Conservation (phyloP, 2,797 vertebrate genomes). For the Picus viridis region DNA sequence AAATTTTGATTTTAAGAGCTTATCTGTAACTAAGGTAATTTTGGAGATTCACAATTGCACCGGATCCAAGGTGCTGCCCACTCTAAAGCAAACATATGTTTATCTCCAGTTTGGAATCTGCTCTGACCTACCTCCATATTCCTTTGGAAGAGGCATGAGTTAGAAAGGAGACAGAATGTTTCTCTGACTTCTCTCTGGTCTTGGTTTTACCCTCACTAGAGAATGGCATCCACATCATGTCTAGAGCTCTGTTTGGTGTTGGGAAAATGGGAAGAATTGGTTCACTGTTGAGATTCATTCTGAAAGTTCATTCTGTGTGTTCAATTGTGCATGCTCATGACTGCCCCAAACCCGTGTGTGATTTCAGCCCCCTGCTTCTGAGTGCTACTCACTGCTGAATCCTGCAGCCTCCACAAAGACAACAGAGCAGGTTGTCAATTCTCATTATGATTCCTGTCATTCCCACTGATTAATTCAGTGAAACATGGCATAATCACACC, state of each 20-base stretch:
- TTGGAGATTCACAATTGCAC: not conserved
- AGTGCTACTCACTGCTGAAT: conserved; percentile 17
- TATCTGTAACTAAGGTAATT: not conserved
- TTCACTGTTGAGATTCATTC: conserved; percentile 21
- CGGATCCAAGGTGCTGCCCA: not conserved
- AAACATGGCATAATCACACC: conserved; percentile 48
- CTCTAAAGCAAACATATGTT: not conserved
- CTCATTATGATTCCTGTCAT: conserved; percentile 44
- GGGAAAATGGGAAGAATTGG: not conserved
- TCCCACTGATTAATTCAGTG: conserved; percentile 56
- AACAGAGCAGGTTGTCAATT: conserved; percentile 44
- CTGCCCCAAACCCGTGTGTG: not conserved
- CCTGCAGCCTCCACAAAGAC: conserved; percentile 54
- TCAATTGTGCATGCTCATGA: conserved; percentile 25
- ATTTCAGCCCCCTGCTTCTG: conserved; percentile 27
- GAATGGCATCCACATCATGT: not conserved
- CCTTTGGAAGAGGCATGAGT: not conserved
- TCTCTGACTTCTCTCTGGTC: not conserved
- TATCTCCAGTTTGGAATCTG: not conserved
- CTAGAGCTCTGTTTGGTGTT: not conserved
- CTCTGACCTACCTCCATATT: not conserved
- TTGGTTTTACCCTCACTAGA: not conserved
- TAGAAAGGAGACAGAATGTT: not conserved
- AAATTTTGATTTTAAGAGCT: not conserved
- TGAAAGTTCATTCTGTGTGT: conserved; percentile 38